Base-by-base conservation (phyloP, 2,888 invertebrate species). In the Drosophila hamatofila region DNA sequence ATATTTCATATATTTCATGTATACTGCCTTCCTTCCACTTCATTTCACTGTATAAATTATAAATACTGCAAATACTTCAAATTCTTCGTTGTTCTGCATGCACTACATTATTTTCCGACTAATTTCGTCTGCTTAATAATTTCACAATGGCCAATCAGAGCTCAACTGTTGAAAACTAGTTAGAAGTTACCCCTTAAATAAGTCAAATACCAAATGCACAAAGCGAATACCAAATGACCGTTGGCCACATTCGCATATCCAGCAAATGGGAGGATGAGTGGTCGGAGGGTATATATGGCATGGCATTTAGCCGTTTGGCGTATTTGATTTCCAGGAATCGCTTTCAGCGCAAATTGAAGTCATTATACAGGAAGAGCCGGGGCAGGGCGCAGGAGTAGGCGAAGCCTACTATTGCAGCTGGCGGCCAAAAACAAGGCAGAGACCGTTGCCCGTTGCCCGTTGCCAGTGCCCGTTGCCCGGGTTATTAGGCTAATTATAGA, bases 401-500 rank as follows among this genome's bases (percentile, higher is more conserved):
- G 54, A 54, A 54, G 37, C 25, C 54, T 54, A 39, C 54, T 54
- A 52, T 56, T 61, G 64, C 75, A 61, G 75, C 74, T 68, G 80
- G 56, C 52, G 49, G 41, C 56, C 42, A 42, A 64, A 41, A 49
- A 25, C 60, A 33, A 46, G 56, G 44, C 56, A 57, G 35, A 39
- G 39, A 54, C 25, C 54, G 54, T 37, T 33, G 54, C n/a, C 37
- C 54, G 54, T 25, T 37, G 52, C 67, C 52, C 11, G 61, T 52
- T 57, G 69, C 72, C 70, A 25, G 46, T 58, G 76, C 66, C 35
- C 51, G 60, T 55, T 54, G 70, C 72, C 70, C 66, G 89, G 84
- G 90, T 86, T 86, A 90, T 86, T 86, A 86, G 90, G 89, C 90
- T 87, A 87, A 87, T 87, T 90, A 87, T 90, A 89, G 86, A 89